Percentiles rank a stretch among this genome's conserved stretches.
Evolutionary conservation across 1,140 invertebrate species (phyloP).

Genomic region (Listronotus bonariensis): DNA sequence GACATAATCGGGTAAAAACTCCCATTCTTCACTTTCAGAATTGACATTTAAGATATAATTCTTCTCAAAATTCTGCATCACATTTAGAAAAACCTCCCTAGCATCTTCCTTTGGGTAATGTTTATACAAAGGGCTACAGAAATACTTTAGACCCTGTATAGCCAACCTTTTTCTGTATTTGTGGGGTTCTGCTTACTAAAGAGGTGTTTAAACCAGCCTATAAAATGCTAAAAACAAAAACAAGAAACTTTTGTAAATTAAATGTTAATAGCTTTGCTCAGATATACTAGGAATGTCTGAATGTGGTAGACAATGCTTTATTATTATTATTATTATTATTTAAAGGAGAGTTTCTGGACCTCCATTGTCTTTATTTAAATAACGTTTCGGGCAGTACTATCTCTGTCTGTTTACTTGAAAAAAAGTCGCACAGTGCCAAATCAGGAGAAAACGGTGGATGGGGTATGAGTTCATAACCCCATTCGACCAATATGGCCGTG

Average conservation of each 20-base stretch:
- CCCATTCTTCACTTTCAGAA: conserved; percentile 37
- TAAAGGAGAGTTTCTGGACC: too few relatives aligned
- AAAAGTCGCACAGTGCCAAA: too few relatives aligned
- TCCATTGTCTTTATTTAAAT: not conserved
- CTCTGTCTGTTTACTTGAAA: not conserved
- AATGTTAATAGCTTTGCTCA: too few relatives aligned
- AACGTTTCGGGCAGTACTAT: too few relatives aligned
- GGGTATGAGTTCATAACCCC: too few relatives aligned
- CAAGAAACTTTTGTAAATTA: too few relatives aligned
- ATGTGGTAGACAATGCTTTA: too few relatives aligned
- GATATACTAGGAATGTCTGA: too few relatives aligned
- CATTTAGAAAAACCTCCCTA: conserved; percentile 44
- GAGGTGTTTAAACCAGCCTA: conserved; percentile 43
- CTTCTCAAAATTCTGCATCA: conserved; percentile 52
- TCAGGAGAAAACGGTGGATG: too few relatives aligned
- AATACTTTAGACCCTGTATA: conserved; percentile 52
- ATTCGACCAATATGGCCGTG: too few relatives aligned
- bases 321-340: too few relatives aligned
- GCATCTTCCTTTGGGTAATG: conserved; percentile 42
- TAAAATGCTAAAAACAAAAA: conserved; percentile 34
- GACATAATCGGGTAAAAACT: conserved; percentile 51
- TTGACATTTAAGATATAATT: conserved; percentile 48
- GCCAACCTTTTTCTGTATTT: conserved; percentile 46
- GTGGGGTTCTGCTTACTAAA: conserved; percentile 30
- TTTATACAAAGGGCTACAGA: conserved; percentile 44